A percentile compares a stretch with the other conserved stretches of the same genome.
phyloP scores from a whole-genome alignment of 2,888 invertebrate genomes.

The Microplitis manilae region DNA sequence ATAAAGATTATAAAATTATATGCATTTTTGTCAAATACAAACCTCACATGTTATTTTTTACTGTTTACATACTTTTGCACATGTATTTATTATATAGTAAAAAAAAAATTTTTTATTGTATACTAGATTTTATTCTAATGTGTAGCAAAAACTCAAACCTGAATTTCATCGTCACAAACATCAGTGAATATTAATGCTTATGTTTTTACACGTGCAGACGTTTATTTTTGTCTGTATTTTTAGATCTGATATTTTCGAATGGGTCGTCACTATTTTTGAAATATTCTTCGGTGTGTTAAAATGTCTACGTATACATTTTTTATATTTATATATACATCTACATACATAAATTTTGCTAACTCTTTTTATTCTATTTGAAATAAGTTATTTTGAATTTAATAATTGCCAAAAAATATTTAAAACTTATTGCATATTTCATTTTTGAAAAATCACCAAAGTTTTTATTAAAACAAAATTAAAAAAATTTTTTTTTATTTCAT shows the following conservation, averaged over 20 bases:
- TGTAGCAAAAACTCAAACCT: not conserved
- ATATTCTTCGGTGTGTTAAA: conserved; percentile 18
- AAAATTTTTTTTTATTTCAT: no score
- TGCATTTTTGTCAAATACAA: no score
- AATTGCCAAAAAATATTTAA: no score
- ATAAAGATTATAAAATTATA: no score
- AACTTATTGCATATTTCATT: no score
- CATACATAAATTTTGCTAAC: not conserved
- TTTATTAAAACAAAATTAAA: no score
- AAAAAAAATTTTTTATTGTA: not conserved
- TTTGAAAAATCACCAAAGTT: no score
- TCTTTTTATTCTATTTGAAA: no score
- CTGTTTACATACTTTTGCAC: no score
- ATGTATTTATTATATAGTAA: not conserved
- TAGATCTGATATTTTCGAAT: conserved; percentile 67
- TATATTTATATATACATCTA: not conserved
- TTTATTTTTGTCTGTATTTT: conserved; percentile 67
- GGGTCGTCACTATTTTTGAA: conserved; percentile 63
- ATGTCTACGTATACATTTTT: not conserved
- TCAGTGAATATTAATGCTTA: conserved; percentile 63
- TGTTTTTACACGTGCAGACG: conserved; percentile 67
- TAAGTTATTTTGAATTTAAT: no score
- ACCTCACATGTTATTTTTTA: no score
- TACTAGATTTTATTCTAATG: not conserved
- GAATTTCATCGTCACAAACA: conserved; percentile 29